phyloP scores from a whole-genome alignment of 2,113 vertebrate genomes.

The Colaptes auratus region DNA sequence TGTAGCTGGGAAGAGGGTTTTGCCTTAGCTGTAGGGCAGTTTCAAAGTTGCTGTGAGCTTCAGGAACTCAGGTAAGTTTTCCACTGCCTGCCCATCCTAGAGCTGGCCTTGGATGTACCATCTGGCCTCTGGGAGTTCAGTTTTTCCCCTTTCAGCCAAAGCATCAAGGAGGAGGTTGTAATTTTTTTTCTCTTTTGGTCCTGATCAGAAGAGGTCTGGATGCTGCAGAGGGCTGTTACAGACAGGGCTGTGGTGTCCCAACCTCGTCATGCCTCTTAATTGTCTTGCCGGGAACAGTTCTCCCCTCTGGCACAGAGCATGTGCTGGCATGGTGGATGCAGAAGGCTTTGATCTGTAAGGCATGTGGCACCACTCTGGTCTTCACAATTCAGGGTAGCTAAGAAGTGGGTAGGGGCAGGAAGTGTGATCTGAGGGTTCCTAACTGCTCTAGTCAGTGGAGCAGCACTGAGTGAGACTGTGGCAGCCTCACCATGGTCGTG shows the following conservation, averaged over 20 bases:
- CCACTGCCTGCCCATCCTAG: not conserved
- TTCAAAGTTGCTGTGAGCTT: not conserved
- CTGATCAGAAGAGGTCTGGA: not conserved
- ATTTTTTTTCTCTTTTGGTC: not conserved
- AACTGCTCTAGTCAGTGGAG: not conserved
- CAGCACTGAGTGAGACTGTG: not conserved
- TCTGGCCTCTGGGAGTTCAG: not conserved
- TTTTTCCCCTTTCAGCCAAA: not conserved
- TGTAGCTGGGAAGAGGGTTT: not conserved
- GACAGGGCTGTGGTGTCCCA: not conserved
- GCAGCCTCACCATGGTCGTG: not conserved
- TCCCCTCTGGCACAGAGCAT: not conserved
- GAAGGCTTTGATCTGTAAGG: not conserved
- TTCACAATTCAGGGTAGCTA: not conserved
- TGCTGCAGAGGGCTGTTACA: not conserved
- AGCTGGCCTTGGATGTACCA: not conserved
- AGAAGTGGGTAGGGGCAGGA: not conserved
- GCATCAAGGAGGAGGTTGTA: not conserved
- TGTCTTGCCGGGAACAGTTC: not conserved
- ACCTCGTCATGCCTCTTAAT: not conserved
- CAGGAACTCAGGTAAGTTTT: not conserved
- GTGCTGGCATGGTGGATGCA: not conserved
- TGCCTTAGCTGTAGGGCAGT: not conserved
- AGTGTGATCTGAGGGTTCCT: not conserved
- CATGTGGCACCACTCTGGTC: fast-evolving